Base-by-base conservation (phyloP, 2,797 vertebrate genomes). In the Esox masquinongy region DNA sequence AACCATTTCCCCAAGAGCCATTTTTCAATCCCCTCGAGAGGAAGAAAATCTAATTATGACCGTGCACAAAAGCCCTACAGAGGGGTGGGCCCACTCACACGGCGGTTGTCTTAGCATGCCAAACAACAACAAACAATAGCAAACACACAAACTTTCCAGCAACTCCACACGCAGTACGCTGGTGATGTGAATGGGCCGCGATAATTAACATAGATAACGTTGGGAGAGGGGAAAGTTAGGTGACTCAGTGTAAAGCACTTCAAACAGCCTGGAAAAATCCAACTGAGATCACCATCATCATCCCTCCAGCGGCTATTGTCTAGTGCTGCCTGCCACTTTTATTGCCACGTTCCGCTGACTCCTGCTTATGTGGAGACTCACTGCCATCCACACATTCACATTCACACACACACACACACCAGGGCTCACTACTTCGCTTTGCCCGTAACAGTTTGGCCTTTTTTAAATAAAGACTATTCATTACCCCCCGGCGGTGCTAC, bases 381-480 rank as follows among this genome's bases (percentile, higher is more conserved):
- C 77, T 86, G 84, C 77, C 88, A 90, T 90, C 91, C 83, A 87
- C 36, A 24, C 15, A 49, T n/a, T n/a, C 9, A 31, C 69, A 85
- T 83, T 86, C 81, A 85, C 79, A 24, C 36, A 24, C 15, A 29
- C 14, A 43, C 69, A 59, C 66, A 34, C 66, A 36, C 31, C 64
- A 22, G 56, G 50, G 34, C 75, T 53, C 24, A 70, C 82, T 81
- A 74, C 77, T 79, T 70, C 64, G 15, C 77, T 80, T 22, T 63
- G 24, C 74, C 80, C 51, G 51, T 26, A 17, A 77, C 79, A 70
- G 85, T 74, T 73, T 78, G 15, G 70, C 29, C 82, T 31, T 87
- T 87, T 88, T 85, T 83, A 84, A 92, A 92, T 91, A 92, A 92
- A 92, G 87, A 88, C 88, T 86, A 88, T 92, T 91, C 87, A 90